Evolutionary conservation across 2,888 invertebrate species (phyloP).

Genomic region (Nomada goodeniana): DNA sequence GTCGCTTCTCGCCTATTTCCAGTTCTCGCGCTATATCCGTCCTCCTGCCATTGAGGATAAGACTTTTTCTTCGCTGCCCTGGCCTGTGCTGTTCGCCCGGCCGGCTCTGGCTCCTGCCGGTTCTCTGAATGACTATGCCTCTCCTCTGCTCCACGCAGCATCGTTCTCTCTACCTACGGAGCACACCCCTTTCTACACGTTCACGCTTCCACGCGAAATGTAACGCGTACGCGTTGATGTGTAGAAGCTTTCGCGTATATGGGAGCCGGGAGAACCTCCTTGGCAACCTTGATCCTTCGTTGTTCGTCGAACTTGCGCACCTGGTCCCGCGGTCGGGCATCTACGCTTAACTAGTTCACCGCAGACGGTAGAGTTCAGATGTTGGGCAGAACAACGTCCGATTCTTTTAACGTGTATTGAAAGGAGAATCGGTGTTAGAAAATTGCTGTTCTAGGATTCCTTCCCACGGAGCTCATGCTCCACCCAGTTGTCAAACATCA

Average conservation of each 20-base stretch:
- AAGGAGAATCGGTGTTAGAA: no score
- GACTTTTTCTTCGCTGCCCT: constrained; percentile 65
- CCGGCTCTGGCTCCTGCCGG: constrained; percentile 50
- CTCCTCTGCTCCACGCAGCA: constrained; percentile 34
- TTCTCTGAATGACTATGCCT: constrained; percentile 71
- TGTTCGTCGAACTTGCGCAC: constrained; percentile 38
- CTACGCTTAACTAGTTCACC: constrained; percentile 28
- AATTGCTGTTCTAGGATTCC: no score
- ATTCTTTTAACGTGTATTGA: no score
- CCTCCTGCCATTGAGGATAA: constrained; percentile 71
- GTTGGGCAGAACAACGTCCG: no score
- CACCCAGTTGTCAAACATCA: no score
- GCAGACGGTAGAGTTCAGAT: no score
- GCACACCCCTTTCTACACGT: constrained; percentile 13
- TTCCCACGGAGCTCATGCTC: no score
- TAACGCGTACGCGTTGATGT: constrained; percentile 36
- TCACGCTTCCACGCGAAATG: constrained; percentile 46
- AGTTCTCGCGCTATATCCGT: constrained; percentile 72
- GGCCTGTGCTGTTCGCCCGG: constrained; percentile 37
- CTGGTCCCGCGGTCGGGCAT: constrained; percentile 50
- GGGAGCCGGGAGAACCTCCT: constrained; percentile 38
- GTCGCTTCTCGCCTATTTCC: constrained; percentile 64
- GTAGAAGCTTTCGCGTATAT: constrained; percentile 48
- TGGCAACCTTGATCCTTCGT: constrained; percentile 56
- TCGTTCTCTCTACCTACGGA: constrained; percentile 13